These are phyloP conservation scores for Turritopsis dohrnii DNA, from an alignment of 30 jellyfish, hydroid and myxozoan species.

Conservation along the genomic window DNA sequence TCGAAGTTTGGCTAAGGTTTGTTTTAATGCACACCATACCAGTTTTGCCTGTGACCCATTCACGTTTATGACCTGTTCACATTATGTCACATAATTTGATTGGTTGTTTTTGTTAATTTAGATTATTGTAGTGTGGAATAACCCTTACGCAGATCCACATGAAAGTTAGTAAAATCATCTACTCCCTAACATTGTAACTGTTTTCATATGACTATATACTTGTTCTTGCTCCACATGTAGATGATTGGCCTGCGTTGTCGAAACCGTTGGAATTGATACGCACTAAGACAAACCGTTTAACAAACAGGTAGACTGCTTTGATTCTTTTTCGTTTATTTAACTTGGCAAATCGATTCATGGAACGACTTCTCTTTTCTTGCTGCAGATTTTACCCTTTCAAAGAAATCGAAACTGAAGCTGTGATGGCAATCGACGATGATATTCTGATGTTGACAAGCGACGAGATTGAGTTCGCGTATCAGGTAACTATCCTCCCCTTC, in stretches of 20 bases:
- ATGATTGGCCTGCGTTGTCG: constrained; percentile 48
- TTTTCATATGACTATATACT: not conserved
- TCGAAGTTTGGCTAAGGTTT: constrained; percentile 78
- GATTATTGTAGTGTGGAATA: constrained; percentile 80
- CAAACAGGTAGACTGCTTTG: constrained; percentile 39
- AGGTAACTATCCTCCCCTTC: constrained; percentile 26
- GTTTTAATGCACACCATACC: too few species aligned
- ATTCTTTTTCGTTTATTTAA: not conserved
- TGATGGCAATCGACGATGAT: constrained; percentile 90
- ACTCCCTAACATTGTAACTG: not conserved
- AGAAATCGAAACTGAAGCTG: constrained; percentile 89
- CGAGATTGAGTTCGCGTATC: constrained; percentile 83
- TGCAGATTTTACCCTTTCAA: constrained; percentile 74
- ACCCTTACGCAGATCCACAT: constrained; percentile 53
- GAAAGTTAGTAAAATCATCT: not conserved
- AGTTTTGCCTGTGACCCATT: too few species aligned
- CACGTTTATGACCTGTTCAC: not conserved
- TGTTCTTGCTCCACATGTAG: not conserved
- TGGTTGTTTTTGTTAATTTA: not conserved
- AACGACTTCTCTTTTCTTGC: not conserved
- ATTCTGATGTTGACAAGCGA: constrained; percentile 76
- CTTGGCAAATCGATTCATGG: not conserved
- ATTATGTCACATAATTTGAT: not conserved
- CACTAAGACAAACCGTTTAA: constrained; percentile 54
- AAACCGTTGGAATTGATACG: constrained; percentile 56